Evolutionary conservation across 2,888 invertebrate species (phyloP), one percentile per base, ranked within the genome.

Genomic region (Leucozona laternaria): DNA sequence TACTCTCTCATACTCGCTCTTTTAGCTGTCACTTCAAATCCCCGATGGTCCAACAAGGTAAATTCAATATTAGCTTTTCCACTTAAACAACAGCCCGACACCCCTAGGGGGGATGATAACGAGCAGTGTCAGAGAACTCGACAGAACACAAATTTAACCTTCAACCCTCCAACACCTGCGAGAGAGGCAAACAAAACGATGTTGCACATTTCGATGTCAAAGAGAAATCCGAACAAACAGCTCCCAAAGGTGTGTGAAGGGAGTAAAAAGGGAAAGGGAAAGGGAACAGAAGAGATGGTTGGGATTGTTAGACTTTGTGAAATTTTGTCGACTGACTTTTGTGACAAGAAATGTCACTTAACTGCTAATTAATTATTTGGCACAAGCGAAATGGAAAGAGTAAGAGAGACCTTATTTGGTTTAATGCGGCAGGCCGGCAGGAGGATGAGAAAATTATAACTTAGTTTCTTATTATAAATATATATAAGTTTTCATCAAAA

Each of bases 51-150:
- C 22, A 22, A 60, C 76, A 77, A 71, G 79, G 53, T 60, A 80
- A 81, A 86, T 75, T 75, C 79, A 86, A 86, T 86, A 86, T 86
- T 79, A 86, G 86, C 86, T 82, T 86, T 86, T 82, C 43, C 82
- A 86, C 86, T 86, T 86, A 86, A 78, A 81, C 73, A 86, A 58
- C 78, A 68, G 37, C 34, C 20, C 48, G 11, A 15, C n/a, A 15
- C n/a, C 15, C 17, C 78, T 37, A 31, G 45, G n/a, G 78, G 73
- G 53, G 28, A 50, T 64, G 70, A 86, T 85, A 68, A 80, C 50
- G 60, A 37, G 60, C 60, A 20, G 70, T 84, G 71, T 71, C 73
- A 81, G 55, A 48, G 48, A 60, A 40, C 55, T 64, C 31, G 62
- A 70, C 84, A 76, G 48, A 84, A 64, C 50, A 71, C 62, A 79